Base-by-base conservation (phyloP, 2,113 vertebrate species). In the Accipiter virgatus region DNA sequence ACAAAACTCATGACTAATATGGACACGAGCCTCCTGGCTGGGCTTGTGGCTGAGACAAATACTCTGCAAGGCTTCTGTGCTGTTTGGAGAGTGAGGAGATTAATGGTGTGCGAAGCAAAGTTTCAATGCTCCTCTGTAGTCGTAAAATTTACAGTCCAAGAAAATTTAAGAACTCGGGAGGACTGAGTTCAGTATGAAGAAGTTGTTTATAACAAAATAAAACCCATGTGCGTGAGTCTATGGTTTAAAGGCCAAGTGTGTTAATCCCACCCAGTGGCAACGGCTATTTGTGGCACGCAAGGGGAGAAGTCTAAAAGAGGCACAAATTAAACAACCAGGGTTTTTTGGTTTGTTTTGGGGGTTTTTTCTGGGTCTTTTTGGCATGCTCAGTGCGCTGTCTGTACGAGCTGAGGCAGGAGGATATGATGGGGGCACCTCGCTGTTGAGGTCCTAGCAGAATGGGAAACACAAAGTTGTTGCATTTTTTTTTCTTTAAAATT, bases 361-460 rank as follows among this genome's bases (percentile, higher is more conserved):
- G 16, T 17, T 73, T 72, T 36, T 31, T 3, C 48, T 70, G 63
- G 58, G 16, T 50, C 8, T 21, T 81, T n/a, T 16, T 2, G 7
- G 67, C 7, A 2, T 29, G 8, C 19, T 34, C 34, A 9, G 34
- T 7, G 22, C 23, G 3, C 9, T 5, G 1, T 17, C n/a, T 8
- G 23, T 21, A 6, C 0, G 8, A 38, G 45, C 67, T 27, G 45
- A 42, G 71, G 34, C 34, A 12, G 50, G 43, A 17, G 55, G 55
- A 20, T 36, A 2, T 1, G 22, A 9, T 32, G 66, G n/a, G 22
- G 29, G 6, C 66, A 34, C 22, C 59, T 40, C 53, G 2, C 34
- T 20, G 0, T 1, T 3, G 68, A n/a, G 68, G 12, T 16, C 5
- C 36, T 10, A n/a, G 53, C 47, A 73, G 29, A 63, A 15, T 0